Base-by-base conservation (phyloP, 35 echinoderm and acorn worm genomes). In the Diadema setosum region DNA sequence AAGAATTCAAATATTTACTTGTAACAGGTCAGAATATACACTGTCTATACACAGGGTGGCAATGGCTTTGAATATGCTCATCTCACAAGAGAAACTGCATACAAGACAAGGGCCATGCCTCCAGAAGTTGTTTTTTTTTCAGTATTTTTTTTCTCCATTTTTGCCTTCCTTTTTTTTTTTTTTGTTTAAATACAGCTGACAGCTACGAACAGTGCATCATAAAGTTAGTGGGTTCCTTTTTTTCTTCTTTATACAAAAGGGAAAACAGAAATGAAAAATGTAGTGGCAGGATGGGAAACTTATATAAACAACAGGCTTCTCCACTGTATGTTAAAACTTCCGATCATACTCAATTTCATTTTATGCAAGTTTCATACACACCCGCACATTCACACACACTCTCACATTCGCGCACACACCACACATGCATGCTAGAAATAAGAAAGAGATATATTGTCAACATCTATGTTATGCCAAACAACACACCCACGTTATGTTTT, bases 1-100 rank as follows among this genome's bases (percentile, higher is more conserved):
- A 78, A 78, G 73, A 78, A 78, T 78, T 78, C 44, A 43, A 78
- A 78, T 78, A 78, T 78, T 78, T 36, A 78, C 73, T 78, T 78
- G 40, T 44, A 78, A 78, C 73, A 42, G 73, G 40, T 78, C 73
- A 78, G 73, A 78, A 78, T 78, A 78, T 78, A 78, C 73, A 78
- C 73, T 78, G 73, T 78, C 73, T 78, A 78, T 78, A 78, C 73
- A 78, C 39, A 43, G 73, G 73, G 44, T 78, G 73, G 73, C 73
- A 36, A 78, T 26, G 73, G 7, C 61, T 67, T 30, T 29, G 31
- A 30, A 26, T 67, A 67, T 26, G 63, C 24, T 33, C 37, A 26
- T 67, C 63, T 27, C 37, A 33, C 29, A 78, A 44, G 37, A 78
- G 73, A 78, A 25, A 17, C 44, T 44, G 25, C 33, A 78, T 36